A percentile compares a stretch with the other conserved stretches of the same genome.
These are phyloP conservation scores for Elaphurus davidianus DNA, from an alignment of 2,113 vertebrate genomes.

Conservation along the genomic window DNA sequence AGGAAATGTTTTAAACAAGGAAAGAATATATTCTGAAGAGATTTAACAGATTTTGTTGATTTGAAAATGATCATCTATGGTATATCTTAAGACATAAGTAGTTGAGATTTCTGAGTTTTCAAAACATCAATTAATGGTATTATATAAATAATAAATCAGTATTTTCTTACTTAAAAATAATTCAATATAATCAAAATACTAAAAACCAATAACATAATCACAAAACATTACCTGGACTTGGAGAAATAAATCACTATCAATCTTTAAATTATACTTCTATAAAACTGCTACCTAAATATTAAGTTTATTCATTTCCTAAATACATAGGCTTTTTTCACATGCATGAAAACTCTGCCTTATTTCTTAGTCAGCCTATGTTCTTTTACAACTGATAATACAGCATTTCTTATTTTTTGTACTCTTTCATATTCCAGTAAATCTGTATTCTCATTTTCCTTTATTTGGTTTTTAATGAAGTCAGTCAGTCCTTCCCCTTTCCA, in stretches of 20 bases:
- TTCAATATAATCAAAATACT: neutral
- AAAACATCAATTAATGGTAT: neutral
- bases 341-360: neutral
- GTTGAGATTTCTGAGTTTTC: neutral
- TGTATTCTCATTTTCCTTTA: neutral
- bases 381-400: neutral
- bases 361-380: neutral
- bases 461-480: constrained; percentile 1
- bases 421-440: neutral
- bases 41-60: neutral
- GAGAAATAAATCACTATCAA: neutral
- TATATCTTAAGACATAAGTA: neutral
- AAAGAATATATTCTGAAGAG: neutral
- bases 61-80: neutral
- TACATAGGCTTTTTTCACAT: neutral
- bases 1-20: neutral
- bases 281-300: neutral
- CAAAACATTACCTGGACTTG: neutral
- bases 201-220: neutral
- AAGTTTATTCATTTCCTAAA: constrained; percentile 9
- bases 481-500: constrained; percentile 27
- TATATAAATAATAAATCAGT: neutral
- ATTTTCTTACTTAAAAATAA: constrained; percentile 21
- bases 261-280: neutral
- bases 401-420: neutral